Conservation (phyloP, 2,888 invertebrate species). For the Elegia similella region DNA sequence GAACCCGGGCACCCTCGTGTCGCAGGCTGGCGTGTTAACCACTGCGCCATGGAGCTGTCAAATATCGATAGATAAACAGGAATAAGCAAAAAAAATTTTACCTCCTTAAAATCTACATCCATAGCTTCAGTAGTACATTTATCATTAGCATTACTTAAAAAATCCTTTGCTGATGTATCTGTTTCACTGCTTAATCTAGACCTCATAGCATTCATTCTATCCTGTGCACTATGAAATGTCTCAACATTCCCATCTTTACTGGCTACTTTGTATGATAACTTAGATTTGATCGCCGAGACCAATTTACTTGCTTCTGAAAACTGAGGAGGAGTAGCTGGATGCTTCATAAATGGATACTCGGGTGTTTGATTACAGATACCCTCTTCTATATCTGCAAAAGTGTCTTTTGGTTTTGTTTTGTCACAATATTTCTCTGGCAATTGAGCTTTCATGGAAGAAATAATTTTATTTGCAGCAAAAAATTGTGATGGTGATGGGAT, state of each 20-base stretch:
- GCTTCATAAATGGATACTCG: slow-evolving; percentile 68
- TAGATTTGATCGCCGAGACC: slow-evolving; percentile 71
- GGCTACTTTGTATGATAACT: slow-evolving; percentile 53
- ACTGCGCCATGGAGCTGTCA: too few species aligned
- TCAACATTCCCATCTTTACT: slow-evolving; percentile 41
- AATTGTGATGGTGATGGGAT: slow-evolving; percentile 70
- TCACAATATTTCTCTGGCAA: slow-evolving; percentile 62
- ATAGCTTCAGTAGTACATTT: slow-evolving; percentile 46
- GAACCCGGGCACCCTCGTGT: too few species aligned
- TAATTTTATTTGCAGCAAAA: slow-evolving; percentile 71
- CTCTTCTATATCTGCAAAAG: slow-evolving; percentile 71
- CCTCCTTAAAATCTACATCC: slow-evolving; percentile 68
- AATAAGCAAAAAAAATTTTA: slow-evolving; percentile 27
- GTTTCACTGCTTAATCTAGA: slow-evolving; percentile 46
- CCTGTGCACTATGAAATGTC: slow-evolving; percentile 48
- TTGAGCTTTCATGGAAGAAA: slow-evolving; percentile 74
- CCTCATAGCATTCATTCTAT: slow-evolving; percentile 53
- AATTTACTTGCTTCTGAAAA: slow-evolving; percentile 72
- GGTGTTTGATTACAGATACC: slow-evolving; percentile 68
- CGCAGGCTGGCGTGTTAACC: too few species aligned
- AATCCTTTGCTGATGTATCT: slow-evolving; percentile 25
- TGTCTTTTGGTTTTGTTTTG: slow-evolving; percentile 60
- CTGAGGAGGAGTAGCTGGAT: slow-evolving; percentile 71
- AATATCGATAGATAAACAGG: not conserved
- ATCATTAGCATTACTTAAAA: slow-evolving; percentile 26